Evolutionary conservation across 2,888 invertebrate genomes (phyloP), one percentile per base, ranked within the genome.

Genomic region (Hyppa rectilinea): DNA sequence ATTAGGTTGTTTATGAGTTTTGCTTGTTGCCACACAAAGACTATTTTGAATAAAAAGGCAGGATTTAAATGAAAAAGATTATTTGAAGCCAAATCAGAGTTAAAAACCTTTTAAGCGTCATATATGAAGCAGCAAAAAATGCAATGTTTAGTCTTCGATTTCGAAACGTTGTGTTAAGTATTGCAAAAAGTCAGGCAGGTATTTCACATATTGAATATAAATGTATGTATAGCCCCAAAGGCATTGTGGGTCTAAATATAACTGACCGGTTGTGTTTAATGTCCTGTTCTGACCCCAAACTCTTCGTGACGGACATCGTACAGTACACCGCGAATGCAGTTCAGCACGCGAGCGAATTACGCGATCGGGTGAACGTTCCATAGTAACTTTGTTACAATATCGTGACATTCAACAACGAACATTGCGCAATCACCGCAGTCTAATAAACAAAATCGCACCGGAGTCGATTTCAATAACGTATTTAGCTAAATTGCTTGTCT

Each of bases 231-330:
- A 36, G 31, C 38, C 38, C 47, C 31, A 66, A 79, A 65, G 31
- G 69, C 71, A 78, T 83, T 79, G 79, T 80, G 66, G 55, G 67
- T 80, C 83, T 82, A 79, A 87, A 90, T 87, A 85, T 87, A 86
- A 82, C 79, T 83, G 88, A 91, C 91, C 88, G 89, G 90, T 92
- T 89, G 85, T 89, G 87, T 90, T 89, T 88, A 47, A 87, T 89
- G 79, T 87, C 90, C 88, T 87, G 90, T 88, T 88, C 85, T 91
- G 91, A 93, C 92, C 92, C 88, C 89, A 89, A 91, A 90, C 86
- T 87, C 85, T 91, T 93, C 92, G 92, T 92, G 92, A 88, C 91
- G 88, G 88, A 87, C 87, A 85, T 87, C 88, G 87, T 85, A 88
- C 88, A 75, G 86, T 84, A 87, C 89, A 85, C 84, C 85, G 84